These are phyloP conservation scores for Leucoraja erinaceus DNA, from an alignment of 2,113 vertebrate genomes.

Conservation along the genomic window DNA sequence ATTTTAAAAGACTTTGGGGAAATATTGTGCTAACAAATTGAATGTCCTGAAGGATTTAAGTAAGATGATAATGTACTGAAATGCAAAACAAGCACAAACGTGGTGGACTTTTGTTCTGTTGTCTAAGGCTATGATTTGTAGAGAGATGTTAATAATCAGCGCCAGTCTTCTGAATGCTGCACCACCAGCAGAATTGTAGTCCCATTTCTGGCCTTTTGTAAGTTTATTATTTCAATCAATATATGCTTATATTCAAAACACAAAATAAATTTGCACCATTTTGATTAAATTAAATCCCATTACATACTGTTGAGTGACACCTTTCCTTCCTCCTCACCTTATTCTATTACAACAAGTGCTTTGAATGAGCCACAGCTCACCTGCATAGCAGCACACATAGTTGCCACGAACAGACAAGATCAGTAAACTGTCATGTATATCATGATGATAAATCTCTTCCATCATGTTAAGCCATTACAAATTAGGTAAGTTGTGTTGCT, in stretches of 20 bases:
- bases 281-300: background rate
- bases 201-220: background rate
- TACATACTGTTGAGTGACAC: background rate
- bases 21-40: conserved; percentile 33
- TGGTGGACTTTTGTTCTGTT: background rate
- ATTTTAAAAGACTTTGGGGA: conserved; percentile 35
- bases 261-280: background rate
- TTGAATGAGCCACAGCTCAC: background rate
- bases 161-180: background rate
- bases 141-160: background rate
- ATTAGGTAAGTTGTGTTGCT: background rate
- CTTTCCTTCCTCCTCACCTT: background rate
- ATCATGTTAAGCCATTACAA: background rate
- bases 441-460: background rate
- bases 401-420: background rate
- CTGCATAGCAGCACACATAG: background rate
- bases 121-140: background rate
- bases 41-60: conserved; percentile 27
- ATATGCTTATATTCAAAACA: background rate
- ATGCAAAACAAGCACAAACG: background rate
- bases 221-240: background rate
- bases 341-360: background rate
- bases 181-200: background rate
- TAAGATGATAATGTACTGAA: conserved; percentile 27
- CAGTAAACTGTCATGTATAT: background rate